Evolutionary conservation across 1,140 invertebrate species (phyloP).

Genomic region (Zaprionus vittiger): DNA sequence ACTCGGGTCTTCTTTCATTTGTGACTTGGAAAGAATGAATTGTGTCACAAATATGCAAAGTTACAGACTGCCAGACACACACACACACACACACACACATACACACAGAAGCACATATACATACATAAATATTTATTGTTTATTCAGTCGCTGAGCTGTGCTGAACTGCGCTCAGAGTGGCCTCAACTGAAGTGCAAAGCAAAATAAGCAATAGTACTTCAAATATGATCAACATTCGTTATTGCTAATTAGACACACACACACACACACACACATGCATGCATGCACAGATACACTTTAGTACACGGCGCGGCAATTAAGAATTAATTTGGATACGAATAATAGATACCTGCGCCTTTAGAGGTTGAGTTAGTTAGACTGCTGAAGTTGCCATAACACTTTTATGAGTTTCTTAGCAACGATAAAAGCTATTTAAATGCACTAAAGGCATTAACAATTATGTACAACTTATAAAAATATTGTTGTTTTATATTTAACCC

Average conservation of each 20-base stretch:
- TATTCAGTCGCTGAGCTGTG: constrained; percentile 36
- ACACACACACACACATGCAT: constrained; percentile 36
- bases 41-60: constrained; percentile 51
- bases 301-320: neutral
- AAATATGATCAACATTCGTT: constrained; percentile 28
- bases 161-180: constrained; percentile 1
- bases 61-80: constrained; percentile 24
- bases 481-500: neutral
- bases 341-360: constrained; percentile 7
- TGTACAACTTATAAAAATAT: neutral
- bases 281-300: constrained; percentile 3
- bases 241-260: constrained; percentile 59
- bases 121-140: constrained; percentile 36
- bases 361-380: neutral
- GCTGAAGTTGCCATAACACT: neutral
- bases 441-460: too few relatives aligned
- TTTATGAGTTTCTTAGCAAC: neutral
- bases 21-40: neutral
- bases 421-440: neutral
- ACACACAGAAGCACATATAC: neutral
- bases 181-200: constrained; percentile 1
- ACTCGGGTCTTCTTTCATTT: constrained; percentile 2
- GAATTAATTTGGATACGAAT: neutral
- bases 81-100: neutral
- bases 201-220: constrained; percentile 29